Conservation (phyloP, 2,888 invertebrate species). For the Listrodromus nycthemerus region DNA sequence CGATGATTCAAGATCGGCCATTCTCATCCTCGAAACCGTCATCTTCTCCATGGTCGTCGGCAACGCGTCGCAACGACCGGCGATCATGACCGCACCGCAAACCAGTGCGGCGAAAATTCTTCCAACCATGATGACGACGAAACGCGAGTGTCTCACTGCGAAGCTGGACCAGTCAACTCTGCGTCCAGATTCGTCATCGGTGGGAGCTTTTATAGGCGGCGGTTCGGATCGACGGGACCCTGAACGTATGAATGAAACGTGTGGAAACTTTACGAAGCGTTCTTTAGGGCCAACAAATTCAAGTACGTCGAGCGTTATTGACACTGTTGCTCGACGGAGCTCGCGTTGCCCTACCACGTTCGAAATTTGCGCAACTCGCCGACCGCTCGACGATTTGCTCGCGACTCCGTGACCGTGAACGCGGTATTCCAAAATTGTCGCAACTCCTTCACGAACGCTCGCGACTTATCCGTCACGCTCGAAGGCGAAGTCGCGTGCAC, state of each 20-base stretch:
- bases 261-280: slow-evolving; percentile 70
- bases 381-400: slow-evolving; percentile 24
- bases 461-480: slow-evolving; percentile 60
- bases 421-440: slow-evolving; percentile 33
- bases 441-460: slow-evolving; percentile 35
- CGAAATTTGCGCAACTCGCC: slow-evolving; percentile 64
- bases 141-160: slow-evolving; percentile 9
- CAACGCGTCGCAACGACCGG: slow-evolving; percentile 31
- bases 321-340: slow-evolving; percentile 68
- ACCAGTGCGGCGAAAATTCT: slow-evolving; percentile 3
- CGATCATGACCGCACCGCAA: slow-evolving; percentile 42
- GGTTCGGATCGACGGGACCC: slow-evolving; percentile 71
- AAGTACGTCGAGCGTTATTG: slow-evolving; percentile 78
- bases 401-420: slow-evolving; percentile 46
- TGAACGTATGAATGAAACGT: slow-evolving; percentile 72
- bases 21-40: slow-evolving; percentile 86
- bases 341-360: slow-evolving; percentile 11
- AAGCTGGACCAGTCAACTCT: slow-evolving; percentile 55
- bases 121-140: not conserved
- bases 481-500: not conserved
- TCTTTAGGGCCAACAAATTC: slow-evolving; percentile 75
- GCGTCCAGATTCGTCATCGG: slow-evolving; percentile 22
- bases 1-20: slow-evolving; percentile 87
- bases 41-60: slow-evolving; percentile 77
- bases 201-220: slow-evolving; percentile 66